phyloP scores from a whole-genome alignment of 2,113 vertebrate species.

The Oreotrochilus melanogaster region DNA sequence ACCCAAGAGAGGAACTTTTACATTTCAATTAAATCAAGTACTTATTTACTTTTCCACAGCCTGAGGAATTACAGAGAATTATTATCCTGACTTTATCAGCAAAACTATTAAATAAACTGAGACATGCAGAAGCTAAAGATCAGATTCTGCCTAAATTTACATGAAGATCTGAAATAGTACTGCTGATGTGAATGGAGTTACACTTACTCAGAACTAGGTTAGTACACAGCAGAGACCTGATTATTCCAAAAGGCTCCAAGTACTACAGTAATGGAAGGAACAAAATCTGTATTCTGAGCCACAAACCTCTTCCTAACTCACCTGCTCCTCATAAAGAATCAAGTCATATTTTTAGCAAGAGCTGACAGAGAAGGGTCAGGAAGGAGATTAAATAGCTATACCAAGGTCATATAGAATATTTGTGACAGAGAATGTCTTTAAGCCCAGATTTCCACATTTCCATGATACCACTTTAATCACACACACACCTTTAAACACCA shows the following conservation, averaged over 20 bases:
- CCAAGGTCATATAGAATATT: not conserved
- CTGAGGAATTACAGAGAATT: not conserved
- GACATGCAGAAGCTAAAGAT: not conserved
- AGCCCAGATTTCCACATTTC: not conserved
- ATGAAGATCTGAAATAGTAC: not conserved
- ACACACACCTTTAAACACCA: not conserved
- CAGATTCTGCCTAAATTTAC: not conserved
- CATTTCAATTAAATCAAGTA: not conserved
- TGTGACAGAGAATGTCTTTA: not conserved
- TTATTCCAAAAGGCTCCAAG: not conserved
- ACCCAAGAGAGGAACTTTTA: not conserved
- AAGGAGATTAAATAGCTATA: not conserved
- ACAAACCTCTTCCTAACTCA: not conserved
- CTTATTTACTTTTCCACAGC: not conserved
- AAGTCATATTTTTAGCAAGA: constrained; percentile 5
- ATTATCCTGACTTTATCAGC: not conserved
- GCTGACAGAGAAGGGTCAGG: not conserved
- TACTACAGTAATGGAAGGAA: not conserved
- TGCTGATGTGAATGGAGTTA: not conserved
- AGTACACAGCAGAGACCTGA: not conserved
- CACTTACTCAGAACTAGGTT: not conserved
- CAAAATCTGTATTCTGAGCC: not conserved
- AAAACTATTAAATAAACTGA: not conserved
- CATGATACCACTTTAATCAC: not conserved
- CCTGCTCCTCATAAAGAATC: not conserved